phyloP scores from a whole-genome alignment of 2,888 invertebrate species.

The Pteria penguin region DNA sequence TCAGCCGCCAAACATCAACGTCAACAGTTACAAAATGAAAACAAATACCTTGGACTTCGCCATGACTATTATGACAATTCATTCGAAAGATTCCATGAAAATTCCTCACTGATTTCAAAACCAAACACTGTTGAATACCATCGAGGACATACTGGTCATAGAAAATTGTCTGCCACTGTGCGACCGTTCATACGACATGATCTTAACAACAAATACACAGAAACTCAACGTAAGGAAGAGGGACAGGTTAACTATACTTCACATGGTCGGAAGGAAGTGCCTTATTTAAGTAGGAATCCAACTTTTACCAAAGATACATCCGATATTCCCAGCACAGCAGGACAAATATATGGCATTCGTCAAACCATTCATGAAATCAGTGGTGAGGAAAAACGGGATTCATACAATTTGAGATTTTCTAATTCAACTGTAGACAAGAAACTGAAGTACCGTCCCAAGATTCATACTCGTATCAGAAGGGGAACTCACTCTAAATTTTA shows the following conservation, averaged over 20 bases:
- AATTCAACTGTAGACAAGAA: too few relatives aligned
- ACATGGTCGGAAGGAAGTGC: not conserved
- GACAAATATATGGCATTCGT: not conserved
- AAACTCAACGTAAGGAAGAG: too few relatives aligned
- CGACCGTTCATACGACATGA: not conserved
- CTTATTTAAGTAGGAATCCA: not conserved
- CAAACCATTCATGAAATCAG: not conserved
- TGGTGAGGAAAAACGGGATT: not conserved
- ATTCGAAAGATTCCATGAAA: not conserved
- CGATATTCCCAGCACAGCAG: not conserved
- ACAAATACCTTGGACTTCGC: too few relatives aligned
- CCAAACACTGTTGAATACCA: not conserved
- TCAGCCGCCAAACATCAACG: too few relatives aligned
- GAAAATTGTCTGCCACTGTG: not conserved
- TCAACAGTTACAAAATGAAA: not conserved
- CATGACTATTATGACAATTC: too few relatives aligned
- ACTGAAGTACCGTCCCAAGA: slow-evolving; percentile 20
- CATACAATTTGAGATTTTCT: too few relatives aligned
- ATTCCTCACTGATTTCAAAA: not conserved
- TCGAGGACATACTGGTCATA: not conserved
- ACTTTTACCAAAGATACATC: slow-evolving; percentile 23
- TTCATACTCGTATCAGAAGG: not conserved
- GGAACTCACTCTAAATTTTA: not conserved
- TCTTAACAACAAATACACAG: too few relatives aligned
- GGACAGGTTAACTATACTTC: too few relatives aligned